Evolutionary conservation across 2,113 vertebrate species (phyloP).

Genomic region (Bubalus kerabau): DNA sequence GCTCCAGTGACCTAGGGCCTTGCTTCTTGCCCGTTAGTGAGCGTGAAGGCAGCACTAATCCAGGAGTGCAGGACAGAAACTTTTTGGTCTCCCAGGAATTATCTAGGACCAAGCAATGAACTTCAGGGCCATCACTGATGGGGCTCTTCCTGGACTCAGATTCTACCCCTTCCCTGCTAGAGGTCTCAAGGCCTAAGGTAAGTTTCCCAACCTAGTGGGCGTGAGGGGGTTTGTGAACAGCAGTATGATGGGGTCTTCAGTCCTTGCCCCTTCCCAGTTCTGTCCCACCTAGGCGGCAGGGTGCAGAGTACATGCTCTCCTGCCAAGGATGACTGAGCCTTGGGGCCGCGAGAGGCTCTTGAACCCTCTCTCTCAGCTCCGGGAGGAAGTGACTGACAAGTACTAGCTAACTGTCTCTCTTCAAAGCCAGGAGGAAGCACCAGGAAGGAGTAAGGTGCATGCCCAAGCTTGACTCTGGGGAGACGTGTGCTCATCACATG

Average conservation of each 20-base stretch:
- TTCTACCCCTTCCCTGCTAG: background rate
- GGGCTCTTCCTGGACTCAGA: background rate
- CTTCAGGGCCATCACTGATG: background rate
- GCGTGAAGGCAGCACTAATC: background rate
- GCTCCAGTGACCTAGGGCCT: background rate
- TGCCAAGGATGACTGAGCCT: background rate
- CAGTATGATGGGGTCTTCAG: background rate
- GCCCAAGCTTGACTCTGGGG: conserved; percentile 38
- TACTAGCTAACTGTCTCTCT: conserved; percentile 48
- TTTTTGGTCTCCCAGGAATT: background rate
- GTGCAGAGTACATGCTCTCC: background rate
- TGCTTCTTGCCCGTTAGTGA: background rate
- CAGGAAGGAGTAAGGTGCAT: conserved; percentile 34
- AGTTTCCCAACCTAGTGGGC: background rate
- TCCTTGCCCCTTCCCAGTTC: background rate
- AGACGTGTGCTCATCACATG: conserved; percentile 15
- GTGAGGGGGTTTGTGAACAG: background rate
- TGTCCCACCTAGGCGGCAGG: background rate
- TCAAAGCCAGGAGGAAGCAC: conserved; percentile 26
- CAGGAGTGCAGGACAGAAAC: background rate
- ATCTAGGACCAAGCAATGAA: background rate
- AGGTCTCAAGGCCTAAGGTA: background rate
- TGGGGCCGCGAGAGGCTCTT: background rate
- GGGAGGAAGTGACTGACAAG: conserved; percentile 57
- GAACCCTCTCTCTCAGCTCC: background rate